A percentile compares a stretch with the other conserved stretches of the same genome.
phyloP scores from a whole-genome alignment of 2,797 vertebrate species.

The Rousettus madagascariensis region DNA sequence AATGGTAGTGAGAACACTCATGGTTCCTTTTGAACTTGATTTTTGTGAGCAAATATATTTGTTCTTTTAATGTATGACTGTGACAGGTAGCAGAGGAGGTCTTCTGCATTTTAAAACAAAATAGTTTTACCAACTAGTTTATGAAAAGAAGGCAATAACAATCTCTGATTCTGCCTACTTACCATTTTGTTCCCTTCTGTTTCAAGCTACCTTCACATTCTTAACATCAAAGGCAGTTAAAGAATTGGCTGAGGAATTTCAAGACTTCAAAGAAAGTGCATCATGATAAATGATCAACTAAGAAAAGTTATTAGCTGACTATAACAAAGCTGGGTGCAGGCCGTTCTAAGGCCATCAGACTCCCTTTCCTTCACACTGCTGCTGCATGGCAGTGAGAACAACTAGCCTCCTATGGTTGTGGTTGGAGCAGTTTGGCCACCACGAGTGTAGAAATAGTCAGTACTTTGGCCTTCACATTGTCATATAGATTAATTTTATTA shows the following conservation, averaged over 20 bases:
- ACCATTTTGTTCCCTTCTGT: not conserved
- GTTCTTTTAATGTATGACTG: not conserved
- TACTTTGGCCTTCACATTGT: not conserved
- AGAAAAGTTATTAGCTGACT: not conserved
- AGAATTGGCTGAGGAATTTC: not conserved
- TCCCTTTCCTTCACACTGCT: not conserved
- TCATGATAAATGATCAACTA: not conserved
- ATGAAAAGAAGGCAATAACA: not conserved
- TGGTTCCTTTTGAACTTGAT: not conserved
- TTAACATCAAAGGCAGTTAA: not conserved
- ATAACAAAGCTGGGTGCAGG: not conserved
- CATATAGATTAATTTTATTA: not conserved
- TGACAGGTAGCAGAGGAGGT: not conserved
- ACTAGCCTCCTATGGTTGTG: not conserved
- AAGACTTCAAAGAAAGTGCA: not conserved
- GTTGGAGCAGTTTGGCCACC: not conserved
- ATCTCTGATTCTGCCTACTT: not conserved
- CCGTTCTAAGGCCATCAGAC: not conserved
- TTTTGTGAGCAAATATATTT: not conserved
- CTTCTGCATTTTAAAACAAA: not conserved
- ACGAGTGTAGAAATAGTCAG: not conserved
- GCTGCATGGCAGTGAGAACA: not conserved
- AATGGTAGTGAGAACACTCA: not conserved
- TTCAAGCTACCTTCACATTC: not conserved
- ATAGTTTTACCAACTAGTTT: not conserved